Base-by-base conservation (phyloP, 2,888 invertebrate genomes). In the Pyrochroa serraticornis region DNA sequence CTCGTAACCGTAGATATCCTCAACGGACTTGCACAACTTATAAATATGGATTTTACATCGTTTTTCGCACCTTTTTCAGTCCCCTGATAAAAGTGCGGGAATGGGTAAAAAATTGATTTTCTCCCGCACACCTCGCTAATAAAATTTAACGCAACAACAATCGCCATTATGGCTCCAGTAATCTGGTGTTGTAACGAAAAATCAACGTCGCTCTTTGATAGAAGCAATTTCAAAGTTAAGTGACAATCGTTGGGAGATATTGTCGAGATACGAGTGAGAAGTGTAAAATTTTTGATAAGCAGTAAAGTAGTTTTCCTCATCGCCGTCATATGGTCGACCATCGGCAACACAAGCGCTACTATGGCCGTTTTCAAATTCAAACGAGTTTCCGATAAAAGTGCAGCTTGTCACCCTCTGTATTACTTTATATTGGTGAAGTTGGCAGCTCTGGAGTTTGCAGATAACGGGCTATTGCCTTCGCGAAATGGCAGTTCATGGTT, bases 401-500 rank as follows among this genome's bases (percentile, higher is more conserved):
- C 66, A 68, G 65, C 68, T 66, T 70, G 67, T 70, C 69, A 70
- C 62, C 57, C 63, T 49, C 63, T 59, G 65, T 65, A 71, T 71
- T 71, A 67, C 68, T 71, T 70, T 70, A 71, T 73, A 70, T 68
- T 67, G 65, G 65, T 48, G 46, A 46, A 53, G 64, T 62, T 63
- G 62, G 57, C 61, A 48, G 65, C 64, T 52, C 69, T 71, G 73
- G 64, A 63, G 63, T 64, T 67, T 59, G 64, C 69, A 71, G 73
- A 73, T 73, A 73, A 69, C 69, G 66, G 65, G 71, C 71, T 72
- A 73, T 70, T 66, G 67, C 68, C 62, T 58, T 51, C 32, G 44
- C 45, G 38, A 39, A 60, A 61, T 54, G 55, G 60, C 53, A 51
- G 52, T 52, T 49, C 57, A 55, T 54, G 46, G 62, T 62, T 65